Base-by-base conservation (phyloP, 2,888 invertebrate genomes). In the Brenthis daphne region DNA sequence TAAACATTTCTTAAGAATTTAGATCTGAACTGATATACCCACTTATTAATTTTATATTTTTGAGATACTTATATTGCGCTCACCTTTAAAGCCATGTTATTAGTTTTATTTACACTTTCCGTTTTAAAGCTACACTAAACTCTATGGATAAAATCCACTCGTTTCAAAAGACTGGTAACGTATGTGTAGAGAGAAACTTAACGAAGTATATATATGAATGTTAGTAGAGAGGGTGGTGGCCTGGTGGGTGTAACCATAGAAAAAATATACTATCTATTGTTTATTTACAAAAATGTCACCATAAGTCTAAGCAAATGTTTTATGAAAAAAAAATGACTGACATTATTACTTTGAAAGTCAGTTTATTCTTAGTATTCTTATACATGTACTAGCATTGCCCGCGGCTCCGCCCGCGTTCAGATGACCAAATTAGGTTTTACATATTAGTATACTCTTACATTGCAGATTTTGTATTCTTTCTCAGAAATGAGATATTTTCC, bases 21-120 rank as follows among this genome's bases (percentile, higher is more conserved):
- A 29, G 29, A 29, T 29, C 29, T 29, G 29, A 5, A 5, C 29
- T 29, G 29, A 29, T 4, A 29, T 29, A 29, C 29, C 29, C 4
- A 29, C 4, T 29, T 8, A 43, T 43, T 11, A 43, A 43, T 43
- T 0, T 43, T 43, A 43, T 8, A 43, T 8, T 11, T 43, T 16
- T 53, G 2, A 6, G 24, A 47, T 43, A 57, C 11, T 20, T 24
- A 6, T 50, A 54, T 16, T 37, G 29, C 29, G 16, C 82, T 85
- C 77, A 90, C 90, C 88, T 88, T 90, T 20, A 85, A 76, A 37
- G 84, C 77, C 90, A 91, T 91, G 77, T 82, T 85, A 24, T 57
- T 37, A 12, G 29, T 50, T 61, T 57, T 54, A 48, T 20, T 57
- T 29, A 24, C 57, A 60, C 61, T 64, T 66, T 71, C 29, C 57